Percentiles rank a stretch among this genome's conserved stretches.
phyloP scores from a whole-genome alignment of 2,888 invertebrate species.

The Tipula vernalis region DNA sequence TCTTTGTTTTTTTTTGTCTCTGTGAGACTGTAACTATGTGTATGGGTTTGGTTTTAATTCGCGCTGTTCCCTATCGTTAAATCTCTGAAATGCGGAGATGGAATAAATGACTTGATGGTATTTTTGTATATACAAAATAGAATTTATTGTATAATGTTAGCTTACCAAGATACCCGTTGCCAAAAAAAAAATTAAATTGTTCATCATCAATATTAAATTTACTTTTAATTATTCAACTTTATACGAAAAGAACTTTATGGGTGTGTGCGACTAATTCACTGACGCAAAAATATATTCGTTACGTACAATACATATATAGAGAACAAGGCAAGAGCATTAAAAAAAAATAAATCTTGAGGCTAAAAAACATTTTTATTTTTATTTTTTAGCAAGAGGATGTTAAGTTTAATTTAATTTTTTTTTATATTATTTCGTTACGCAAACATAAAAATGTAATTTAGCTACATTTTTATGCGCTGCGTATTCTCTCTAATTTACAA shows the following conservation, averaged over 20 bases:
- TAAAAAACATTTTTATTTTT: not conserved
- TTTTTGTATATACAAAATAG: too few species aligned
- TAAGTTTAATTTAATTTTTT: not conserved
- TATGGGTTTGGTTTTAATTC: not conserved
- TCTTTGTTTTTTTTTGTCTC: not conserved
- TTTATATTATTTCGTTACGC: not conserved
- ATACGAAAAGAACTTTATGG: not conserved
- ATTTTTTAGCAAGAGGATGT: not conserved
- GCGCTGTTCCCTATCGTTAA: not conserved
- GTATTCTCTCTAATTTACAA: not conserved
- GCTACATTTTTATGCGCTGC: not conserved
- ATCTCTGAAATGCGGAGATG: not conserved
- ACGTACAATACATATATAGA: too few species aligned
- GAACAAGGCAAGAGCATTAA: not conserved
- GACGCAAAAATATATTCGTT: not conserved
- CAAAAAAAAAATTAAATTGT: too few species aligned
- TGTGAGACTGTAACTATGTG: too few species aligned
- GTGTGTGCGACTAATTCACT: not conserved
- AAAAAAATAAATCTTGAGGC: not conserved
- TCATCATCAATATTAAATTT: too few species aligned
- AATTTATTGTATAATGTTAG: too few species aligned
- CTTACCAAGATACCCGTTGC: too few species aligned
- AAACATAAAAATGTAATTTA: conserved; percentile 4
- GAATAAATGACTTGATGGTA: not conserved
- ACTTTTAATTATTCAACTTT: too few species aligned